These are phyloP conservation scores for Dreissena polymorpha DNA, from an alignment of 1,140 invertebrate species.

Conservation along the genomic window DNA sequence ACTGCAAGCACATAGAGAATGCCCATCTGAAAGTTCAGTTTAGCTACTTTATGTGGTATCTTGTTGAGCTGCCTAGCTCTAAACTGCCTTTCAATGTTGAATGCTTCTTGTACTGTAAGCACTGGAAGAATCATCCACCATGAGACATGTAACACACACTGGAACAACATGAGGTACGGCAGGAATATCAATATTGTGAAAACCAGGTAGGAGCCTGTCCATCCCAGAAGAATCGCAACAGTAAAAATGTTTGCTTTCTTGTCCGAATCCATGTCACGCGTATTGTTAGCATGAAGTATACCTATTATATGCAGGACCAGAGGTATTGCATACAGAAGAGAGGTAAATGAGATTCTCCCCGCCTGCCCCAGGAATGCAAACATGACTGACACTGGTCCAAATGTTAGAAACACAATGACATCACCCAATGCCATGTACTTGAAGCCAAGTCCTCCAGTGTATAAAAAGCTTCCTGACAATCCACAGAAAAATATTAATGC, in stretches of 20 bases:
- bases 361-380: conserved; percentile 96
- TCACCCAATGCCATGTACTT: conserved; percentile 97
- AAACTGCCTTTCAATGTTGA: conserved; percentile 94
- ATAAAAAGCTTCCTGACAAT: conserved; percentile 89
- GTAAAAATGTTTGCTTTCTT: conserved; percentile 93
- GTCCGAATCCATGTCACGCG: conserved; percentile 92
- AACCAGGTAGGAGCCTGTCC: conserved; percentile 93
- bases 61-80: conserved; percentile 88
- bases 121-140: conserved; percentile 93
- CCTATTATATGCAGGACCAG: conserved; percentile 96
- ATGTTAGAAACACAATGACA: conserved; percentile 93
- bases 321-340: conserved; percentile 95
- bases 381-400: conserved; percentile 96
- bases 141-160: conserved; percentile 88
- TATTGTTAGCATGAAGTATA: conserved; percentile 97
- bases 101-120: conserved; percentile 91
- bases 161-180: conserved; percentile 94
- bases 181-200: conserved; percentile 95
- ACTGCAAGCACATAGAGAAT: conserved; percentile 91
- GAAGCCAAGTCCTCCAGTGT: conserved; percentile 92
- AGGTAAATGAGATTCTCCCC: conserved; percentile 83
- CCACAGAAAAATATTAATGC: conserved; percentile 97
- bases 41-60: conserved; percentile 93
- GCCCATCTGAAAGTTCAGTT: conserved; percentile 94
- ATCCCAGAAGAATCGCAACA: conserved; percentile 94